These are phyloP conservation scores for Drosophila pruinosa DNA, from an alignment of 1,140 invertebrate genomes.

Conservation along the genomic window DNA sequence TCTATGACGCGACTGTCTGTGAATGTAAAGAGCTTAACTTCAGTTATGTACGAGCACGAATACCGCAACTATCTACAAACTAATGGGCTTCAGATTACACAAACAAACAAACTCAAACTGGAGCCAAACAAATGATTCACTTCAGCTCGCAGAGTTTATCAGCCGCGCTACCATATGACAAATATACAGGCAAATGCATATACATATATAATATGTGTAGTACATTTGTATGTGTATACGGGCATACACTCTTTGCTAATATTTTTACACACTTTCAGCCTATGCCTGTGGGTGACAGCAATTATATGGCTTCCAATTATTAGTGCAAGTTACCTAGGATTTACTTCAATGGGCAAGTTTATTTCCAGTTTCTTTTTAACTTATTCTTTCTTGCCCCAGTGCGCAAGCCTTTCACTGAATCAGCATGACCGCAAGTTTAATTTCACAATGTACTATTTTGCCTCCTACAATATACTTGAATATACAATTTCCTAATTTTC, in stretches of 20 bases:
- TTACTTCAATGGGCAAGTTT: slow-evolving; percentile 59
- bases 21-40: slow-evolving; percentile 42
- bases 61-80: slow-evolving; percentile 53
- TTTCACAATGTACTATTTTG: too few relatives aligned
- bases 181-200: slow-evolving; percentile 2
- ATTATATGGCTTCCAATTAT: slow-evolving; percentile 59
- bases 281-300: slow-evolving; percentile 19
- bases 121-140: slow-evolving; percentile 78
- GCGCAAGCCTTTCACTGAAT: slow-evolving; percentile 67
- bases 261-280: background rate
- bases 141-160: slow-evolving; percentile 40
- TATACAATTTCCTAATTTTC: too few relatives aligned
- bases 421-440: too few relatives aligned
- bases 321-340: slow-evolving; percentile 46
- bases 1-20: slow-evolving; percentile 48
- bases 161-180: slow-evolving; percentile 44
- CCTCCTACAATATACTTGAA: too few relatives aligned
- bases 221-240: slow-evolving; percentile 15
- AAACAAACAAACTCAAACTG: slow-evolving; percentile 48
- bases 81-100: slow-evolving; percentile 45
- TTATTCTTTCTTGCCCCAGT: slow-evolving; percentile 48
- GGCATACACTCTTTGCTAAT: background rate
- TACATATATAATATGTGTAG: background rate
- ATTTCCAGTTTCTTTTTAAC: slow-evolving; percentile 50
- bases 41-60: slow-evolving; percentile 48